Percentiles rank a stretch among this genome's conserved stretches.
Conservation (phyloP, 2,797 vertebrate species). For the Artibeus lituratus region DNA sequence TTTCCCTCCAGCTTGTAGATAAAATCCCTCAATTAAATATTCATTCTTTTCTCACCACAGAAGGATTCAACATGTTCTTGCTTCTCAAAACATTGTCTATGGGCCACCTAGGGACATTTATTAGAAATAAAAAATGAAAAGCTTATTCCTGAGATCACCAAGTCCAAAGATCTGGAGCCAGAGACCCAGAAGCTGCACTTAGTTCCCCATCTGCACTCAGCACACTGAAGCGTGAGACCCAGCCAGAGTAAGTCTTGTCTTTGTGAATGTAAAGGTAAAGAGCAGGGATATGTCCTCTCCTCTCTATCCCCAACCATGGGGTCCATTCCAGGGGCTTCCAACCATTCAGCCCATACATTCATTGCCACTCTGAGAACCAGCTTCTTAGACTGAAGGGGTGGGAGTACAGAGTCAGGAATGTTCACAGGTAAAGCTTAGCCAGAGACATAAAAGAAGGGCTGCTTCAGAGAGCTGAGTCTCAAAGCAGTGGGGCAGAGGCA, state of each 20-base stretch:
- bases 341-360: neutral
- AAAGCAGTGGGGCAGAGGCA: neutral
- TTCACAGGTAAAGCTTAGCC: neutral
- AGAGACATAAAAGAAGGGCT: too few species aligned
- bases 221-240: neutral
- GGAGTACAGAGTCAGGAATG: neutral
- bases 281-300: neutral
- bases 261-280: neutral
- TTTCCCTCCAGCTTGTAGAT: neutral
- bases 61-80: neutral
- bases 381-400: neutral
- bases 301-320: rapidly evolving
- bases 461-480: neutral
- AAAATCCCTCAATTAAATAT: neutral
- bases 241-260: neutral
- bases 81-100: neutral
- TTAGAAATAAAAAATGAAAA: neutral
- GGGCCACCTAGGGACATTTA: neutral
- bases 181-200: neutral
- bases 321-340: neutral
- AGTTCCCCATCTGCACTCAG: neutral
- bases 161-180: too few species aligned
- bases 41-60: neutral
- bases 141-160: neutral
- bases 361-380: neutral